Conservation (phyloP, 2,113 vertebrate genomes). For the Neopipo cinnamomea region DNA sequence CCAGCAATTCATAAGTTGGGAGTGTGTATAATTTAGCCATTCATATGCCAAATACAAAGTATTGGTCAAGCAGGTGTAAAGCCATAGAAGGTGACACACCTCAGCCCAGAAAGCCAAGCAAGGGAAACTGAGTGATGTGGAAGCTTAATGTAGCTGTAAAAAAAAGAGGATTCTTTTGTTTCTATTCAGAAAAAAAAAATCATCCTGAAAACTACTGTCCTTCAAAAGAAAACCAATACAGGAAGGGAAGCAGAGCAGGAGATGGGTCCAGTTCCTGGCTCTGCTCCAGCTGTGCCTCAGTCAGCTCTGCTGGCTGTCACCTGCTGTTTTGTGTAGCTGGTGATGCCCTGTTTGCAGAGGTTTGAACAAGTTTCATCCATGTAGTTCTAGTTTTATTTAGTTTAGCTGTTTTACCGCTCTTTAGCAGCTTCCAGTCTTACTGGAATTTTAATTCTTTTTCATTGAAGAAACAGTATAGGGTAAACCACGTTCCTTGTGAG, state of each 20-base stretch:
- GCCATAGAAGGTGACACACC: neutral
- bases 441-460: neutral
- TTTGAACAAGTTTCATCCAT: neutral
- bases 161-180: neutral
- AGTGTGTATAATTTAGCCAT: neutral
- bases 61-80: neutral
- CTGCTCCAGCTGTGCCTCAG: neutral
- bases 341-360: neutral
- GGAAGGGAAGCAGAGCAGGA: neutral
- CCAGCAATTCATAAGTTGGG: neutral
- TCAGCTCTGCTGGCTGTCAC: neutral
- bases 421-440: neutral
- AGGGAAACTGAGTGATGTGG: neutral
- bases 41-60: neutral
- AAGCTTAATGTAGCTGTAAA: neutral
- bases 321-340: neutral
- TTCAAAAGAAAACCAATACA: neutral
- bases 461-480: neutral
- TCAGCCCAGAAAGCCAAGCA: neutral
- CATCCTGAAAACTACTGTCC: neutral
- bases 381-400: neutral
- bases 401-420: neutral
- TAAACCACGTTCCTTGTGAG: neutral
- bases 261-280: rapidly evolving
- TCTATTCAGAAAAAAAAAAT: neutral